Evolutionary conservation across 1,140 invertebrate species (phyloP).

Genomic region (Chironomus striatipennis): DNA sequence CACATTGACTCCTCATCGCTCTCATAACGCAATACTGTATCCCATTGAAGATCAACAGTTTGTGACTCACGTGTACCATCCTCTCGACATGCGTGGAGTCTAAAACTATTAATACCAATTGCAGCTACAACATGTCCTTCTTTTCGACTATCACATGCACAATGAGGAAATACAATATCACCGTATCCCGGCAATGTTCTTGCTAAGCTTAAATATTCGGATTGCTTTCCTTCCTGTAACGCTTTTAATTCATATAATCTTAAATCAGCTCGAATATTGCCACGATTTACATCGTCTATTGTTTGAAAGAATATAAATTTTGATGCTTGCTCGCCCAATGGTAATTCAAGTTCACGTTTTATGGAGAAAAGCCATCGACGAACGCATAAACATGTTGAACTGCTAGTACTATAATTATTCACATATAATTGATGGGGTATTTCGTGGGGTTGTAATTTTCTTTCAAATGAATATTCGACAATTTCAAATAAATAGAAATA

Average conservation of each 20-base stretch:
- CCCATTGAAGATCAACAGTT: conserved; percentile 79
- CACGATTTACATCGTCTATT: conserved; percentile 90
- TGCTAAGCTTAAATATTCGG: conserved; percentile 81
- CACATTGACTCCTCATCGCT: conserved; percentile 85
- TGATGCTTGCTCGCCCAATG: conserved; percentile 51
- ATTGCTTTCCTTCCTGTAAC: conserved; percentile 79
- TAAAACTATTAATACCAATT: conserved; percentile 64
- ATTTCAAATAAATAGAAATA: conserved; percentile 98
- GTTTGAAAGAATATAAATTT: conserved; percentile 78
- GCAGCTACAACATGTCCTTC: conserved; percentile 82
- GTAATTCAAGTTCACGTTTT: conserved; percentile 59
- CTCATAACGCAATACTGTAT: conserved; percentile 72
- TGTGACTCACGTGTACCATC: conserved; percentile 79
- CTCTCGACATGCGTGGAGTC: conserved; percentile 78
- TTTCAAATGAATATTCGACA: conserved; percentile 92
- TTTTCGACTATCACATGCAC: conserved; percentile 86
- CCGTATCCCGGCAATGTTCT: conserved; percentile 83
- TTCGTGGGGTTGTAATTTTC: conserved; percentile 88
- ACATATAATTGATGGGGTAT: conserved; percentile 97
- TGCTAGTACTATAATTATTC: conserved; percentile 98
- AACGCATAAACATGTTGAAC: conserved; percentile 87
- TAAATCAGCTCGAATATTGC: conserved; percentile 80
- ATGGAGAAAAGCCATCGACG: conserved; percentile 91
- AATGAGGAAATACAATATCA: conserved; percentile 88
- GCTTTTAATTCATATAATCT: conserved; percentile 91